Evolutionary conservation across 2,113 vertebrate species (phyloP).

Genomic region (Oryzias curvinotus): DNA sequence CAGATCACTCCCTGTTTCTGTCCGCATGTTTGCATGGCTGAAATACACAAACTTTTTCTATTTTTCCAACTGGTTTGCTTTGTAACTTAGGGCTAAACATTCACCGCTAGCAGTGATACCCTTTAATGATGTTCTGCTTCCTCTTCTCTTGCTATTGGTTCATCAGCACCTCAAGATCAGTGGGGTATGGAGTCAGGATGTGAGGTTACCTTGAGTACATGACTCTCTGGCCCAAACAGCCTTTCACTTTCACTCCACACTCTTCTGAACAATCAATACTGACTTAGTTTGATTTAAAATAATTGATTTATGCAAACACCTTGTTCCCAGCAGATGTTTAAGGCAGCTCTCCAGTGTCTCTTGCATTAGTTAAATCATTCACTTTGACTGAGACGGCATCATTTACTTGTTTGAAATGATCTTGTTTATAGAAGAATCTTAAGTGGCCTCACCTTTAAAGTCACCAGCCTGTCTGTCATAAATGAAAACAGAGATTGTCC

Average conservation of each 20-base stretch:
- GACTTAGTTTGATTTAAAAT: constrained; percentile 41
- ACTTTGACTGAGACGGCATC: constrained; percentile 18
- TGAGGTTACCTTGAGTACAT: constrained; percentile 99
- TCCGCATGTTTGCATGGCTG: neutral
- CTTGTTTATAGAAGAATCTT: constrained; percentile 41
- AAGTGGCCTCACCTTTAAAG: constrained; percentile 27
- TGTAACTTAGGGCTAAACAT: too few relatives aligned
- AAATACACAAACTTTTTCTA: too few relatives aligned
- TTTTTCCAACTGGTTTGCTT: too few relatives aligned
- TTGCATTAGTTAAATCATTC: constrained; percentile 40
- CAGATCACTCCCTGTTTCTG: neutral
- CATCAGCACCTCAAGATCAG: constrained; percentile 87
- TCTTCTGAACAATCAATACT: constrained; percentile 14
- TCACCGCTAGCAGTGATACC: too few relatives aligned
- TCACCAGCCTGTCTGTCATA: constrained; percentile 18
- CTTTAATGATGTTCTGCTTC: constrained; percentile 15
- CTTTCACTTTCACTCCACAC: constrained; percentile 67
- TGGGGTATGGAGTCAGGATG: constrained; percentile 90
- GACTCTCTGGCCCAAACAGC: constrained; percentile 94
- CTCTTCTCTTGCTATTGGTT: constrained; percentile 82
- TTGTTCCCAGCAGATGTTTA: constrained; percentile 18
- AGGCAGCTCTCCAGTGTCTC: constrained; percentile 17
- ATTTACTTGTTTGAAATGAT: constrained; percentile 43
- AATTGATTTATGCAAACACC: constrained; percentile 40
- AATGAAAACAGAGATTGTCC: neutral